Percentiles rank a stretch among this genome's conserved stretches.
Evolutionary conservation across 1,140 invertebrate genomes (phyloP).

Genomic region (Temnothorax nylanderi): DNA sequence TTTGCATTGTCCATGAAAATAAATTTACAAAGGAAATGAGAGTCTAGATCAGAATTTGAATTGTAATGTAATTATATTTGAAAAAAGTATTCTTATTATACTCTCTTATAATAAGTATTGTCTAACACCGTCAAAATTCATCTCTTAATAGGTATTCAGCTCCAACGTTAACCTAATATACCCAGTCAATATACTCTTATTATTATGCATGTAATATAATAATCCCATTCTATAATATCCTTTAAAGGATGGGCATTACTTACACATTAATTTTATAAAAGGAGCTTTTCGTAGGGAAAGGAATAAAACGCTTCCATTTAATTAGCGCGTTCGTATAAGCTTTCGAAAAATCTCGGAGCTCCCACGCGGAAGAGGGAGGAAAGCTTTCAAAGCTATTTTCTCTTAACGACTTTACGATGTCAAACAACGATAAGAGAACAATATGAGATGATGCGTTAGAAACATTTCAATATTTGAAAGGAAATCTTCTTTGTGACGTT

Average conservation of each 20-base stretch:
- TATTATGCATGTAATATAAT: background rate
- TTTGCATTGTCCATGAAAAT: background rate
- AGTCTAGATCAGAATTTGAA: background rate
- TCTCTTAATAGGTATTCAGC: background rate
- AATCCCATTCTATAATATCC: background rate
- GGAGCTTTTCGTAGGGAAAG: slow-evolving; percentile 2
- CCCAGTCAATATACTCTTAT: background rate
- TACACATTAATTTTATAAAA: slow-evolving; percentile 43
- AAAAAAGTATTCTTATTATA: background rate
- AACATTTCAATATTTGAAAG: slow-evolving; percentile 30
- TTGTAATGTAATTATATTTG: background rate
- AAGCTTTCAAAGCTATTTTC: slow-evolving; percentile 30
- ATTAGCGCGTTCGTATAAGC: slow-evolving; percentile 44
- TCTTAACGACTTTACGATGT: slow-evolving; percentile 45
- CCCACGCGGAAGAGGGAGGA: background rate
- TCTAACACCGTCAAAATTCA: background rate
- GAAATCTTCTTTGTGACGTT: slow-evolving; percentile 4
- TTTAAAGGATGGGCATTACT: slow-evolving; percentile 9
- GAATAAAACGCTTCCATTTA: slow-evolving; percentile 28
- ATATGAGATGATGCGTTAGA: slow-evolving; percentile 26
- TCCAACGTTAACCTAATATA: background rate
- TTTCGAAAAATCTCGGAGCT: slow-evolving; percentile 31
- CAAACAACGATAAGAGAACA: slow-evolving; percentile 42
- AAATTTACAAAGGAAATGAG: background rate
- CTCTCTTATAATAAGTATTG: background rate